Base-by-base conservation (phyloP, 1,140 invertebrate species). In the Sipha flava region DNA sequence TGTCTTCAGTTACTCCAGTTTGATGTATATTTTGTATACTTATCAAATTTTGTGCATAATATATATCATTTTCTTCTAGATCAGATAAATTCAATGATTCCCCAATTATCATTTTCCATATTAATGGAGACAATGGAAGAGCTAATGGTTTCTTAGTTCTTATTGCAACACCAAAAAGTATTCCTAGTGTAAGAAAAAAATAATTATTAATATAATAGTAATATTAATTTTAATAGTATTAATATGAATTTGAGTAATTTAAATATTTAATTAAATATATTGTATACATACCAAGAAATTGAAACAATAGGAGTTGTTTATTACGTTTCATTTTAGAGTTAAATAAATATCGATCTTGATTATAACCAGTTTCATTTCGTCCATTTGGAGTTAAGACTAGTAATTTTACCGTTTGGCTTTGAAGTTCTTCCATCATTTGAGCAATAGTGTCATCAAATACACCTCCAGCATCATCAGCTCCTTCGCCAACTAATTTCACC, bases 361-460 rank as follows among this genome's bases (percentile, higher is more conserved):
- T 91, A 83, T 88, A 90, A 3, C 90, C 90, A 73, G 87, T 86
- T 80, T 90, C 88, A 83, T 88, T 88, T 0, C 85, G 80, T 6
- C 88, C 86, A 84, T 90, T 90, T 14, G 89, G 89, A 6, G 89
- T 89, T 10, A 88, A 88, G 16, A 89, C 85, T 21, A 90, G 84
- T 21, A 89, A 84, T 31, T 88, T 87, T 1, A 90, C 87, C 5
- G 84, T 83, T 5, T 87, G 87, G 21, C 84, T 86, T 21, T 86
- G 85, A 14, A 90, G 86, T 85, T 90, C 89, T 81, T 88, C 85
- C 83, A 90, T 91, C 89, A 91, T 91, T 83, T 91, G 90, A 4
- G 90, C 91, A 40, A 92, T 91, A 2, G 90, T 91, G 84, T 91
- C 91, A 84, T 91, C 90, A 86, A 91, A 92, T 16, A 91, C 91